Conservation (phyloP, 2,888 invertebrate species). For the Synanthedon formicaeformis region DNA sequence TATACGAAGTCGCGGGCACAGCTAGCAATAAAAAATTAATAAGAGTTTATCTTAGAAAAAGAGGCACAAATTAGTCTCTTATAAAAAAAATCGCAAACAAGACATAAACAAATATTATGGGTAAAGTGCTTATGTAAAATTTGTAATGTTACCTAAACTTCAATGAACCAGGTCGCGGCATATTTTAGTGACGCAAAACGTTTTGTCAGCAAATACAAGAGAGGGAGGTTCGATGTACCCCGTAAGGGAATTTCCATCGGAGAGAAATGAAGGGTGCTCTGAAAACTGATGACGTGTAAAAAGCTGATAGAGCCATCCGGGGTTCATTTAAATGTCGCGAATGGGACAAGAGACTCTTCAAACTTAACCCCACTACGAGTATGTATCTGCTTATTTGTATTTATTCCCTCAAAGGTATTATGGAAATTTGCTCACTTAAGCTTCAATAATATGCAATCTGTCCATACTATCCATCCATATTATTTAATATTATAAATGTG, state of each 20-base stretch:
- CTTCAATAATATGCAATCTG: too few species aligned
- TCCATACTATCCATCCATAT: too few species aligned
- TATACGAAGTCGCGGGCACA: too few species aligned
- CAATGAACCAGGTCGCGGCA: slow-evolving; percentile 8
- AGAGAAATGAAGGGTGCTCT: slow-evolving; percentile 47
- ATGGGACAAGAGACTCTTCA: slow-evolving; percentile 38
- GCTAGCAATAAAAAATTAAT: too few species aligned
- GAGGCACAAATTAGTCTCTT: too few species aligned
- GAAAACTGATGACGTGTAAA: slow-evolving; percentile 61
- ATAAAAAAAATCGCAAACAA: too few species aligned
- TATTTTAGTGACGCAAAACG: slow-evolving; percentile 31
- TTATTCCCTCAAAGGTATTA: slow-evolving; percentile 5
- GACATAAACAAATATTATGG: too few species aligned
- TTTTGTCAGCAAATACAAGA: slow-evolving; percentile 32
- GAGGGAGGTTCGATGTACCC: slow-evolving; percentile 19
- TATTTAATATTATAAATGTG: too few species aligned
- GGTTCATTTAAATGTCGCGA: slow-evolving; percentile 53
- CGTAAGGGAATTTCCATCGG: slow-evolving; percentile 39
- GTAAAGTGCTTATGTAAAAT: neutral
- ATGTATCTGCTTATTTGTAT: slow-evolving; percentile 19
- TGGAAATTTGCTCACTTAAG: too few species aligned
- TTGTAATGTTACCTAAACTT: neutral
- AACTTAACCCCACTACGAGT: too few species aligned
- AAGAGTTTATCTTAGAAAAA: too few species aligned
- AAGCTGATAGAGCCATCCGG: slow-evolving; percentile 53